Evolutionary conservation across 1,140 invertebrate species (phyloP).

Genomic region (Aricia agestis): DNA sequence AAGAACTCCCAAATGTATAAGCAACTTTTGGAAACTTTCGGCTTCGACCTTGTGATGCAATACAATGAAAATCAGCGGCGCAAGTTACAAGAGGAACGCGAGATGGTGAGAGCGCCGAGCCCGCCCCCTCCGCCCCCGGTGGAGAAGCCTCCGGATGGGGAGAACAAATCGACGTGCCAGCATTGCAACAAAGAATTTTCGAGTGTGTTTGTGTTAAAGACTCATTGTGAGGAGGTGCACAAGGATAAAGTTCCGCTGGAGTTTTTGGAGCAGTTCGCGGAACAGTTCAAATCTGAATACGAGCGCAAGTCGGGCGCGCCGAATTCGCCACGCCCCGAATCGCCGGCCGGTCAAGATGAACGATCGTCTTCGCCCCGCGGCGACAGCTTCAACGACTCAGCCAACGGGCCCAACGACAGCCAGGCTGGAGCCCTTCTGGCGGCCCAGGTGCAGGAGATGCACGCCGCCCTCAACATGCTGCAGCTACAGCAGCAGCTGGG

Average conservation of each 20-base stretch:
- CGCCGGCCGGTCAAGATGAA: constrained; percentile 66
- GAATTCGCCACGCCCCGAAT: constrained; percentile 79
- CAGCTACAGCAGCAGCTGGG: constrained; percentile 90
- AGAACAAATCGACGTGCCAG: constrained; percentile 87
- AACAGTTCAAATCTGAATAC: constrained; percentile 91
- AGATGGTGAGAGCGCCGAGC: constrained; percentile 76
- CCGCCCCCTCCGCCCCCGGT: constrained; percentile 77
- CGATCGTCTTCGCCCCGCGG: constrained; percentile 76
- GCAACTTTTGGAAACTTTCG: constrained; percentile 93
- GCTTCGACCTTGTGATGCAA: constrained; percentile 97
- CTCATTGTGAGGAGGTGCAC: constrained; percentile 96
- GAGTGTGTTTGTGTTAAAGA: constrained; percentile 96
- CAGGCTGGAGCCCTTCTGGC: constrained; percentile 78
- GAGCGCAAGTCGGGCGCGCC: constrained; percentile 87
- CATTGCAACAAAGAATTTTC: constrained; percentile 96
- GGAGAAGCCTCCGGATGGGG: constrained; percentile 78
- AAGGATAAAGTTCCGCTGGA: constrained; percentile 92
- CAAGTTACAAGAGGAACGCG: constrained; percentile 74
- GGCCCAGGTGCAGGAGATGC: constrained; percentile 90
- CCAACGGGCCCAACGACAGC: constrained; percentile 78
- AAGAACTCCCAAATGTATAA: constrained; percentile 92
- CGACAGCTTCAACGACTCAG: constrained; percentile 77
- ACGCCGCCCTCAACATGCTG: constrained; percentile 90
- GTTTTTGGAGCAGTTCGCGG: constrained; percentile 93
- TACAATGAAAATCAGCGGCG: constrained; percentile 94